Conservation (phyloP, 2,888 invertebrate species). For the Acleris literana region DNA sequence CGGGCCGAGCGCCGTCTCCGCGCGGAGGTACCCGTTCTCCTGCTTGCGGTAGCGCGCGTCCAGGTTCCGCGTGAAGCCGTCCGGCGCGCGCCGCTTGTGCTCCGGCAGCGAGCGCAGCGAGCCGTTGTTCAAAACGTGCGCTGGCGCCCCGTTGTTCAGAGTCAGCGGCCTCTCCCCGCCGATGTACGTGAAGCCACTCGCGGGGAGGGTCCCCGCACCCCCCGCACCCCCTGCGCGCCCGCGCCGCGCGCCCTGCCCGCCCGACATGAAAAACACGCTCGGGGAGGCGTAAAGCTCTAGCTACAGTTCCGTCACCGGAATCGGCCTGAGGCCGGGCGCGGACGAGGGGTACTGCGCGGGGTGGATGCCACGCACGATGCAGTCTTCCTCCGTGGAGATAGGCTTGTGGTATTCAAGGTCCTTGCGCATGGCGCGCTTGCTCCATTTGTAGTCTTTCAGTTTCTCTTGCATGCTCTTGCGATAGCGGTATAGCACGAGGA, state of each 20-base stretch:
- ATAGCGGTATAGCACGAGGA: constrained; percentile 90
- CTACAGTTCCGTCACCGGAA: constrained; percentile 97
- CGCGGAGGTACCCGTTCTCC: constrained; percentile 79
- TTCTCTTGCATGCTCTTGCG: constrained; percentile 91
- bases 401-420: constrained; percentile 96
- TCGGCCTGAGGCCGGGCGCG: constrained; percentile 84
- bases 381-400: constrained; percentile 92
- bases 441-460: constrained; percentile 92
- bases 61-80: constrained; percentile 74
- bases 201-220: constrained; percentile 85
- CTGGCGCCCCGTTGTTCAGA: constrained; percentile 80
- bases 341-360: constrained; percentile 80
- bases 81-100: constrained; percentile 68
- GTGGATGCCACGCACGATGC: constrained; percentile 87
- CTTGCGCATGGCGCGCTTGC: constrained; percentile 88
- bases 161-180: constrained; percentile 85
- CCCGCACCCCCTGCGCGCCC: constrained; percentile 59
- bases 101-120: constrained; percentile 78
- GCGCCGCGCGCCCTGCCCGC: constrained; percentile 80
- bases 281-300: constrained; percentile 97
- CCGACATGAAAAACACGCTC: constrained; percentile 90
- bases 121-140: constrained; percentile 79
- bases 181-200: constrained; percentile 90
- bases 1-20: constrained; percentile 74
- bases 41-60: constrained; percentile 79